These are phyloP conservation scores for Hylaeus anthracinus DNA, from an alignment of 1,140 invertebrate genomes.

Conservation along the genomic window DNA sequence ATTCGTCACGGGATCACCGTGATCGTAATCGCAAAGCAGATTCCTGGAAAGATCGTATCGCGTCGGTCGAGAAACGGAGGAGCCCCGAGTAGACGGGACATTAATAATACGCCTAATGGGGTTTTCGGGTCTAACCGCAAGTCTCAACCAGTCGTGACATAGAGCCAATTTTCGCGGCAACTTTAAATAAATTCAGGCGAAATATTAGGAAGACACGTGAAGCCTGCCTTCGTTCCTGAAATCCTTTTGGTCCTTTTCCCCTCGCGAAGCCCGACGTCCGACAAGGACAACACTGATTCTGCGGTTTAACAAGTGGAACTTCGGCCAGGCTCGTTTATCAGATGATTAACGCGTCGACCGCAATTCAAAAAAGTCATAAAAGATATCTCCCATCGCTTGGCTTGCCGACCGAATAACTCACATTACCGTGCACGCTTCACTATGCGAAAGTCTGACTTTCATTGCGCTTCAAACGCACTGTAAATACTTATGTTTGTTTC, in stretches of 20 bases:
- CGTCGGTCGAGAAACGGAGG: not conserved
- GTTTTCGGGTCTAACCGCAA: slow-evolving; percentile 19
- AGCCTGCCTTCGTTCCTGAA: not conserved
- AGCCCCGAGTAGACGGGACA: not conserved
- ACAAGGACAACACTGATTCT: slow-evolving; percentile 43
- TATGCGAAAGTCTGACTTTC: not conserved
- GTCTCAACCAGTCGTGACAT: not conserved
- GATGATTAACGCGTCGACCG: slow-evolving; percentile 58
- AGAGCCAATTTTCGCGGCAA: not conserved
- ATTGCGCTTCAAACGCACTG: not conserved
- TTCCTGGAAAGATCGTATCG: slow-evolving; percentile 21
- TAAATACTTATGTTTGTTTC: not conserved
- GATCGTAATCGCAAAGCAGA: slow-evolving; percentile 2
- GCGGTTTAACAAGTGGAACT: slow-evolving; percentile 65
- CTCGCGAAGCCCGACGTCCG: not conserved
- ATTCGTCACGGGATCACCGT: not conserved
- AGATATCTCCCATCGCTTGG: slow-evolving; percentile 26
- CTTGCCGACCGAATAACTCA: slow-evolving; percentile 28
- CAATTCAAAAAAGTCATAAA: slow-evolving; percentile 50
- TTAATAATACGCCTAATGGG: slow-evolving; percentile 25
- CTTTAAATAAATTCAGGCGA: not conserved
- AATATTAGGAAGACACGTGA: slow-evolving; percentile 3
- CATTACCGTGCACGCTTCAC: slow-evolving; percentile 13
- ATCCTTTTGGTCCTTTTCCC: slow-evolving; percentile 10
- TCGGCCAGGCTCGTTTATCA: slow-evolving; percentile 58